phyloP scores from a whole-genome alignment of 2,888 invertebrate genomes.

The Encarsia formosa region DNA sequence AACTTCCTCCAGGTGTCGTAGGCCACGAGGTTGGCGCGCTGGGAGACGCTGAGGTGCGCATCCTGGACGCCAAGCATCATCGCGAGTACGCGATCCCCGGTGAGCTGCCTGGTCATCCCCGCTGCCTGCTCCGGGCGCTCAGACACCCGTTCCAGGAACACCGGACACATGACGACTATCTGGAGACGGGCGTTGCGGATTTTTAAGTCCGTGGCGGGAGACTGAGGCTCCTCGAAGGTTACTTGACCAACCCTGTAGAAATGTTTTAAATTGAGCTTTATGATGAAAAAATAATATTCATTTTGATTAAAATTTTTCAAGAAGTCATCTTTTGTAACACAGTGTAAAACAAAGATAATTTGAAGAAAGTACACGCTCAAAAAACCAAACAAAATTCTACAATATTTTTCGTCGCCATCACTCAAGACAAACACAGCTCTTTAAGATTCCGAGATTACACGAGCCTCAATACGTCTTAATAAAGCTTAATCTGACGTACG shows the following conservation, averaged over 20 bases:
- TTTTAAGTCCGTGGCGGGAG: constrained; percentile 55
- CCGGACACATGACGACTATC: constrained; percentile 76
- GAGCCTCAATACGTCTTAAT: too few species aligned
- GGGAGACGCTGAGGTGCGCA: constrained; percentile 64
- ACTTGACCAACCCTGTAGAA: constrained; percentile 66
- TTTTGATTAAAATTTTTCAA: too few species aligned
- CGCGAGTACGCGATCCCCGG: constrained; percentile 70
- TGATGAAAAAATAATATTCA: too few species aligned
- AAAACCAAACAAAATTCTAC: too few species aligned
- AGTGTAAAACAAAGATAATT: too few species aligned
- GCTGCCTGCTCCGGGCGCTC: constrained; percentile 55
- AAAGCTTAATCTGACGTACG: too few species aligned
- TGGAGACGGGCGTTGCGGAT: constrained; percentile 68
- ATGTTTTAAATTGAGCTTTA: not conserved
- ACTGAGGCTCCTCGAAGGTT: constrained; percentile 65
- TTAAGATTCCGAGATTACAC: too few species aligned
- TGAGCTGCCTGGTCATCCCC: constrained; percentile 59
- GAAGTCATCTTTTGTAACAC: too few species aligned
- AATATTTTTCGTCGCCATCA: too few species aligned
- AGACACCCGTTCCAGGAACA: constrained; percentile 61
- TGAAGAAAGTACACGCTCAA: too few species aligned
- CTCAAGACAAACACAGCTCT: too few species aligned
- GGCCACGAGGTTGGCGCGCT: constrained; percentile 65
- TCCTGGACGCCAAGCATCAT: constrained; percentile 78
- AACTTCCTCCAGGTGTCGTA: constrained; percentile 79